Percentiles rank a stretch among this genome's conserved stretches.
Conservation (phyloP, 2,797 vertebrate genomes). For the Anabacerthia variegaticeps region DNA sequence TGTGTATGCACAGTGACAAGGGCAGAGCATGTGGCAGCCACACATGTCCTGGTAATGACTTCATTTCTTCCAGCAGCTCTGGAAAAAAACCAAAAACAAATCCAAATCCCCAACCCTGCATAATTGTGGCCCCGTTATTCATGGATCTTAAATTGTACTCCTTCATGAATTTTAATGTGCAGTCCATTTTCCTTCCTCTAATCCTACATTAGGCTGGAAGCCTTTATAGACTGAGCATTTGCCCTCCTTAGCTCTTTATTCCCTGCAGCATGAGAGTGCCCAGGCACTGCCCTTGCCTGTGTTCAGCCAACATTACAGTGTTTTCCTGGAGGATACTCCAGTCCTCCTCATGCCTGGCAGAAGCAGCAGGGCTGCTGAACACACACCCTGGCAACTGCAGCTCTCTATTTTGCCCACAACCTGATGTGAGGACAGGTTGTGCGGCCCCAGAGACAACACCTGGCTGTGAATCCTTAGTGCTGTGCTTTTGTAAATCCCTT, state of each 20-base stretch:
- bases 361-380: background rate
- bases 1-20: background rate
- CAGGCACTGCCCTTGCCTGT: background rate
- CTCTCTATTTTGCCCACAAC: background rate
- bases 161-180: conserved; percentile 77
- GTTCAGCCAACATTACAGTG: background rate
- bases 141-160: conserved; percentile 39
- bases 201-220: conserved; percentile 49
- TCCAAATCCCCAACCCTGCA: conserved; percentile 31
- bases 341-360: background rate
- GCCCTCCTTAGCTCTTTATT: conserved; percentile 23
- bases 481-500: background rate
- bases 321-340: background rate
- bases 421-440: background rate
- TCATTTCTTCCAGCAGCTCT: conserved; percentile 57
- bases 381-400: background rate
- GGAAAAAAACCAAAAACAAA: conserved; percentile 33
- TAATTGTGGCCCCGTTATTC: conserved; percentile 69
- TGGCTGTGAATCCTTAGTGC: background rate
- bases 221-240: background rate
- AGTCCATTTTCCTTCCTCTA: conserved; percentile 66
- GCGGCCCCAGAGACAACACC: background rate
- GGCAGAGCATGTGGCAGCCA: conserved; percentile 26
- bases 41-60: conserved; percentile 30
- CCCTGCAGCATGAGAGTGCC: background rate